Percentiles rank a stretch among this genome's conserved stretches.
phyloP scores from a whole-genome alignment of 1,140 invertebrate genomes.

The Cepaea nemoralis region DNA sequence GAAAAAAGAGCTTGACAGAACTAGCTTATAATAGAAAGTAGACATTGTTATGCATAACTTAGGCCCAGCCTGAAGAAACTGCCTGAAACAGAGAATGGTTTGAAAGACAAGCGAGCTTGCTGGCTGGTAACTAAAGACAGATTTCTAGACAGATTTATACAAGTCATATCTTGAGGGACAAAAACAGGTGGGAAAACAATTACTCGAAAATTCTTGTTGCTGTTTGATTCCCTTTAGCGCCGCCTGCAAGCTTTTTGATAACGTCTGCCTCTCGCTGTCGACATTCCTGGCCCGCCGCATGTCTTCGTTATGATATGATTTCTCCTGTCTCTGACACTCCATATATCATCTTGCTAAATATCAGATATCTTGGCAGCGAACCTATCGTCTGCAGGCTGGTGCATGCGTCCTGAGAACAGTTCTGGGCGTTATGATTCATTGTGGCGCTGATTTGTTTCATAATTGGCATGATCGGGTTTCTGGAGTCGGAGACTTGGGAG shows the following conservation, averaged over 20 bases:
- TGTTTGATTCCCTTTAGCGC: background rate
- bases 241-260: background rate
- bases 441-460: slow-evolving; percentile 28
- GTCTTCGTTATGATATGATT: slow-evolving; percentile 21
- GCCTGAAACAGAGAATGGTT: background rate
- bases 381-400: background rate
- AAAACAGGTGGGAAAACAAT: slow-evolving; percentile 26
- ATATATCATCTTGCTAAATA: slow-evolving; percentile 27
- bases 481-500: background rate
- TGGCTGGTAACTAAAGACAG: background rate
- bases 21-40: too few relatives aligned
- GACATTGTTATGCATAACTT: too few relatives aligned
- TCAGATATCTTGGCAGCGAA: background rate
- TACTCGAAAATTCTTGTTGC: background rate
- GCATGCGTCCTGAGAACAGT: background rate
- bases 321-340: background rate
- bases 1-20: too few relatives aligned
- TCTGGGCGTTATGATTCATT: slow-evolving; percentile 3
- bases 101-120: background rate
- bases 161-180: slow-evolving; percentile 18
- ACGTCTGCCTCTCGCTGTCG: background rate
- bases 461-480: slow-evolving; percentile 15
- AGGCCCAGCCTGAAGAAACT: too few relatives aligned
- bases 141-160: background rate
- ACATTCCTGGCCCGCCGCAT: slow-evolving; percentile 8